Percentiles rank a stretch among this genome's conserved stretches.
Evolutionary conservation across 2,888 invertebrate genomes (phyloP).

Genomic region (Lathronympha strigana): DNA sequence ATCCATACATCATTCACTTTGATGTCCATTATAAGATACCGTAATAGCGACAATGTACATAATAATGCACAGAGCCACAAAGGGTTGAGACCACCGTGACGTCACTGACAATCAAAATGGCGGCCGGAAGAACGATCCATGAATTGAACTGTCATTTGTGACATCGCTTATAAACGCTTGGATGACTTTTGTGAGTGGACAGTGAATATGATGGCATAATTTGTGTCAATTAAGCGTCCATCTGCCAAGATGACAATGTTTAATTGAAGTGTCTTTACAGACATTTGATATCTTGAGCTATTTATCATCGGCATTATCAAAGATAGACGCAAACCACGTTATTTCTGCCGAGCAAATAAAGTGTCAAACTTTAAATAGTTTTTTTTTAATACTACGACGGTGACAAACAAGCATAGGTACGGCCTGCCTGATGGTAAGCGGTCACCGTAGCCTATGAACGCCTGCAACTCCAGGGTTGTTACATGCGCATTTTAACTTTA

Average conservation of each 20-base stretch:
- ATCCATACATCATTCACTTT: slow-evolving; percentile 23
- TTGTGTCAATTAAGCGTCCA: slow-evolving; percentile 30
- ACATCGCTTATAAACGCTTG: slow-evolving; percentile 53
- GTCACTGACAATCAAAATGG: slow-evolving; percentile 46
- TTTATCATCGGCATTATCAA: neutral
- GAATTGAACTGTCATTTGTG: slow-evolving; percentile 47
- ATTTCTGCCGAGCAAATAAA: too few species aligned
- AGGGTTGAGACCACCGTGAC: slow-evolving; percentile 55
- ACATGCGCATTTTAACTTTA: too few species aligned
- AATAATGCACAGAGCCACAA: slow-evolving; percentile 5
- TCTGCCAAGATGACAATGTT: slow-evolving; percentile 20
- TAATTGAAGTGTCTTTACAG: slow-evolving; percentile 16
- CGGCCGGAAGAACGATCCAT: slow-evolving; percentile 50
- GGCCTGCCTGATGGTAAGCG: too few species aligned
- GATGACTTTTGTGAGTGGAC: slow-evolving; percentile 42
- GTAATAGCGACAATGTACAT: slow-evolving; percentile 16
- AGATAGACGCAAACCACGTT: neutral
- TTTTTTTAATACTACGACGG: too few species aligned
- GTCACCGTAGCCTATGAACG: too few species aligned
- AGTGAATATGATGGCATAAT: slow-evolving; percentile 35
- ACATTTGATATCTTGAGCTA: neutral
- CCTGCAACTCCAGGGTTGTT: too few species aligned
- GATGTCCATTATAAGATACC: slow-evolving; percentile 19
- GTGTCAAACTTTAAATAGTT: too few species aligned
- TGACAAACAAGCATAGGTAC: too few species aligned